Percentiles rank a stretch among this genome's conserved stretches.
Conservation (phyloP, 2,888 invertebrate species). For the Drosophila mulleri region DNA sequence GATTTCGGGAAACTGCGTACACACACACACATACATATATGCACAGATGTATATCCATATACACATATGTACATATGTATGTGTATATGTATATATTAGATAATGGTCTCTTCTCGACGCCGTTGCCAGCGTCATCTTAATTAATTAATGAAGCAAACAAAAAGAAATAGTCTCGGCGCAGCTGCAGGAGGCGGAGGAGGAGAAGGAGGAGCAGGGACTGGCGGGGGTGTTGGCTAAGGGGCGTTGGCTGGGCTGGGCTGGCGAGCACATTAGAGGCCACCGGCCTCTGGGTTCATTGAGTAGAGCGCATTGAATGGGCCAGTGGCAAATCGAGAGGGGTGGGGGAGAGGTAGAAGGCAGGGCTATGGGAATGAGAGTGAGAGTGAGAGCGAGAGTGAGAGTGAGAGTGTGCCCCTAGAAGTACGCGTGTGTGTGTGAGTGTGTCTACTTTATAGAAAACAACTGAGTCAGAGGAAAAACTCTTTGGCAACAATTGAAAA, state of each 20-base stretch:
- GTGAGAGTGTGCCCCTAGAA: constrained; percentile 12
- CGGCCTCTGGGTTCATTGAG: constrained; percentile 40
- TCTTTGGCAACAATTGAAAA: constrained; percentile 71
- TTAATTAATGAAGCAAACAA: constrained; percentile 62
- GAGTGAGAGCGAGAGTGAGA: constrained; percentile 10
- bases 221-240: background rate
- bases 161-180: constrained; percentile 9
- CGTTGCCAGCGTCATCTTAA: constrained; percentile 51
- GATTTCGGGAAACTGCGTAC: constrained; percentile 10
- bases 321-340: background rate
- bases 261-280: constrained; percentile 23
- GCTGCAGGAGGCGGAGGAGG: background rate
- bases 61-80: background rate
- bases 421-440: background rate
- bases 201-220: background rate
- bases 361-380: constrained; percentile 11
- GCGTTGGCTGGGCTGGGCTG: constrained; percentile 30
- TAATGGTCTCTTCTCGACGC: constrained; percentile 23
- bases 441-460: constrained; percentile 9
- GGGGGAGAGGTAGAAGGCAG: no score
- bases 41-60: background rate
- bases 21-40: background rate
- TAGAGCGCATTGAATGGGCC: constrained; percentile 18
- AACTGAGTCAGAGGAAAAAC: constrained; percentile 59
- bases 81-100: constrained; percentile 3